These are phyloP conservation scores for Euura lappo DNA, from an alignment of 1,140 invertebrate species.

Conservation along the genomic window DNA sequence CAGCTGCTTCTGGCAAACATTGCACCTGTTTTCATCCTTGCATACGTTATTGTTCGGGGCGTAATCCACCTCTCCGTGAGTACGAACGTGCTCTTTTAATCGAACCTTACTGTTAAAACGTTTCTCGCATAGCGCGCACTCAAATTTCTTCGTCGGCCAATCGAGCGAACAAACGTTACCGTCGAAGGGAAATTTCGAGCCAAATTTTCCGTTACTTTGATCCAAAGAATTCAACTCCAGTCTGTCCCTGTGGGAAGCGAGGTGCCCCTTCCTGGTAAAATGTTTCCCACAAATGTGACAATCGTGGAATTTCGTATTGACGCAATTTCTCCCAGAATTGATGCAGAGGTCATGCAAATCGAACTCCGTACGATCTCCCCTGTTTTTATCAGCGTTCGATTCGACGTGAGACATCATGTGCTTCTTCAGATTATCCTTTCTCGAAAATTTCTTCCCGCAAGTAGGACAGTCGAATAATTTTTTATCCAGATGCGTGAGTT, in stretches of 20 bases:
- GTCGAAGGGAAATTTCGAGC: neutral
- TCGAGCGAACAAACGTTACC: neutral
- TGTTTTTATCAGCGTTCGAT: neutral
- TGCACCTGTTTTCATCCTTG: conserved; percentile 2
- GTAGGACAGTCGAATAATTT: conserved; percentile 70
- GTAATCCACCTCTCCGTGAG: neutral
- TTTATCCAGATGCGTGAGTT: conserved; percentile 70
- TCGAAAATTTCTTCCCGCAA: conserved; percentile 71
- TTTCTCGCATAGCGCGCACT: conserved; percentile 72
- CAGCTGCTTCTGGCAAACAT: neutral
- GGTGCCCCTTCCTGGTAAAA: neutral
- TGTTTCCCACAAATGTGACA: neutral
- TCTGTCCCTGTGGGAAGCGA: neutral
- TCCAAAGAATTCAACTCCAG: neutral
- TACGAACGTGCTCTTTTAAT: conserved; percentile 65
- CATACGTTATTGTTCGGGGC: neutral
- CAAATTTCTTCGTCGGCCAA: conserved; percentile 62
- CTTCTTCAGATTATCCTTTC: conserved; percentile 71
- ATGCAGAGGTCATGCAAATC: too few species aligned
- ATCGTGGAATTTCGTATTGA: neutral
- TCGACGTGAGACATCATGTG: conserved; percentile 73
- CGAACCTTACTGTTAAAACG: conserved; percentile 72
- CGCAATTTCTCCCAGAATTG: too few species aligned
- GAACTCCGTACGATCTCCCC: neutral
- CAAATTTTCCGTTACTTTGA: neutral